Evolutionary conservation across 2,888 invertebrate genomes (phyloP), one percentile per base, ranked within the genome.

Genomic region (Amblyteles armatorius): DNA sequence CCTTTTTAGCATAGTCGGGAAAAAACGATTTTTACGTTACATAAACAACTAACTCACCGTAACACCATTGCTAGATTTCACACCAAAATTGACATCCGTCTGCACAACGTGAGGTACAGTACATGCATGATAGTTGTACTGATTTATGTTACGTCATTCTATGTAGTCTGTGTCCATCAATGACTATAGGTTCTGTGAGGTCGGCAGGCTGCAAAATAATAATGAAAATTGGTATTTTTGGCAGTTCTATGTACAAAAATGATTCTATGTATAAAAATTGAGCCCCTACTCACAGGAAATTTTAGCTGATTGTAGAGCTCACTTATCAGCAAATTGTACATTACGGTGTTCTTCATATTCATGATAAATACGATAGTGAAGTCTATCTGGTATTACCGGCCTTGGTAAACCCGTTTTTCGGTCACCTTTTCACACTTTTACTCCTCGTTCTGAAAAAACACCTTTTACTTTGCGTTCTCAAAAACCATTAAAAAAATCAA

Each of bases 121-220:
- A 26, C 26, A 26, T 26, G 26, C 26, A 26, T 26, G 26, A 26
- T 99, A 99, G 95, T 99, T 98, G 95, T 99, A 99, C 94, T 98
- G 97, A 94, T 99, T 99, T 22, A 22, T 22, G 22, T 22, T 22
- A 22, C 1, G 0, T 22, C 22, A 22, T 22, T 22, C 87, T 98
- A 99, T 98, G 94, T 99, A 99, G 94, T 99, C 99, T 91, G 99
- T 96, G 94, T 99, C 99, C 93, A 99, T 99, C 79, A 99, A 96
- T 74, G 99, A 99, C 94, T 99, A 99, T 99, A 89, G 99, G 96
- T 94, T 99, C 99, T 95, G 99, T 99, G 92, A 99, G 95, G 95
- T 99, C 99, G 85, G 98, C 97, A 88, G 99, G 98, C 99, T 99
- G 94, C 29, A 95, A 95, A 87, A 90, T 89, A 89, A 57, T 22